Conservation (phyloP, 1,140 invertebrate genomes). For the Camponotus vicinus region DNA sequence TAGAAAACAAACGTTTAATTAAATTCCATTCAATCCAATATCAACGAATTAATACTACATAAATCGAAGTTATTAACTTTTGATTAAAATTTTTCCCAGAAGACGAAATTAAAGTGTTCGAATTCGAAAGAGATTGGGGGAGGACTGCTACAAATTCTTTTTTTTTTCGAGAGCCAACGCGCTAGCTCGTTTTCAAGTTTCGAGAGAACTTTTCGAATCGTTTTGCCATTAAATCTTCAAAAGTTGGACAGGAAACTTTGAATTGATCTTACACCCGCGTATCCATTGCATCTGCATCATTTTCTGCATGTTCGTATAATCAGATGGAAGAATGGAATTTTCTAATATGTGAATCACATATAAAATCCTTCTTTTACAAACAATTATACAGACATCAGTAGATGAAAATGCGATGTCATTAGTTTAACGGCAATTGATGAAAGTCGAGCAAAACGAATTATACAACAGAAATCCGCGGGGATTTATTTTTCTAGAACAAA, state of each 20-base stretch:
- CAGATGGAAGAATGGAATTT: not conserved
- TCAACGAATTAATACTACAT: conserved; percentile 23
- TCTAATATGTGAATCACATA: not conserved
- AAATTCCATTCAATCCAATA: conserved; percentile 30
- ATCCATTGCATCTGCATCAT: conserved; percentile 23
- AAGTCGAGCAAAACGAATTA: not conserved
- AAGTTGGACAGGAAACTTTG: conserved; percentile 21
- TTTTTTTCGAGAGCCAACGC: not conserved
- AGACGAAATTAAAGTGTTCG: conserved; percentile 12
- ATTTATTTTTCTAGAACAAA: not conserved
- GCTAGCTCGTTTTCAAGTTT: conserved; percentile 36
- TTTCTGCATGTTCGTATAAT: conserved; percentile 24
- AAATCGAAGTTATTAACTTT: conserved; percentile 38
- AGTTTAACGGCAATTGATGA: not conserved
- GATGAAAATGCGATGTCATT: not conserved
- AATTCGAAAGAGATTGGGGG: conserved; percentile 8
- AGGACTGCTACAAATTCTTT: conserved; percentile 18
- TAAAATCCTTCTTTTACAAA: not conserved
- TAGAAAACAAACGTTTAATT: conserved; percentile 51
- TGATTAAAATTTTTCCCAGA: conserved; percentile 39
- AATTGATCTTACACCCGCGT: conserved; percentile 26
- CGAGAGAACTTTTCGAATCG: conserved; percentile 43
- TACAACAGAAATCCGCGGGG: not conserved
- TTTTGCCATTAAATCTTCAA: conserved; percentile 36
- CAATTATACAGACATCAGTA: conserved; percentile 8